phyloP scores from a whole-genome alignment of 2,888 invertebrate species.

The Cenopis cana region DNA sequence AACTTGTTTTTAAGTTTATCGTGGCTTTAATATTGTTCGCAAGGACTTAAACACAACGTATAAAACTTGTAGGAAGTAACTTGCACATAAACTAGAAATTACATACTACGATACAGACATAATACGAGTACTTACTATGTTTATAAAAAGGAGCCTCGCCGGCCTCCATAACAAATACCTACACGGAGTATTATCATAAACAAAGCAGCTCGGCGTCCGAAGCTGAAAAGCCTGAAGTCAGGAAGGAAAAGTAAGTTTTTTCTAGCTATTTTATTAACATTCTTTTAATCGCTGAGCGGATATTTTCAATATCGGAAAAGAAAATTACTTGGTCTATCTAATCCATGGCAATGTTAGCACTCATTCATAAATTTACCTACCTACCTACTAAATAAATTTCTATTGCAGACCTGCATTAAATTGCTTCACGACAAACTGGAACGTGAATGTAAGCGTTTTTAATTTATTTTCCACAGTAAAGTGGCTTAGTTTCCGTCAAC shows the following conservation, averaged over 20 bases:
- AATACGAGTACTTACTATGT: too few relatives aligned
- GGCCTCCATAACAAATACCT: too few relatives aligned
- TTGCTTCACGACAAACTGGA: constrained; percentile 6
- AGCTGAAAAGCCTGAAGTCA: constrained; percentile 6
- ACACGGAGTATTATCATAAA: not conserved
- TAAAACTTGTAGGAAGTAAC: constrained; percentile 54
- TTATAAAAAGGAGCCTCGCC: not conserved
- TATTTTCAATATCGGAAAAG: constrained; percentile 23
- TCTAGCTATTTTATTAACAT: constrained; percentile 26
- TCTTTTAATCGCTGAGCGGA: constrained; percentile 15
- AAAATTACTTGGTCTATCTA: constrained; percentile 7
- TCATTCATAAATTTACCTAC: not conserved
- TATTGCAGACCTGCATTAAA: constrained; percentile 15
- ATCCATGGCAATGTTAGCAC: constrained; percentile 5
- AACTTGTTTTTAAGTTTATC: constrained; percentile 84
- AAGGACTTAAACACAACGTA: constrained; percentile 74
- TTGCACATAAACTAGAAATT: constrained; percentile 18
- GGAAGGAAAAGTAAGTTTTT: not conserved
- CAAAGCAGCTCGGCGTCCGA: not conserved
- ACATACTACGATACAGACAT: not conserved
- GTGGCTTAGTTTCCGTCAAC: constrained; percentile 55
- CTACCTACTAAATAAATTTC: constrained; percentile 2
- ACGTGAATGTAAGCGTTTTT: constrained; percentile 36
- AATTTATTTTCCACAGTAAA: constrained; percentile 47
- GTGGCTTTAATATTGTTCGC: constrained; percentile 81